Base-by-base conservation (phyloP, 1,140 invertebrate species). In the Acyrthosiphon pisum region DNA sequence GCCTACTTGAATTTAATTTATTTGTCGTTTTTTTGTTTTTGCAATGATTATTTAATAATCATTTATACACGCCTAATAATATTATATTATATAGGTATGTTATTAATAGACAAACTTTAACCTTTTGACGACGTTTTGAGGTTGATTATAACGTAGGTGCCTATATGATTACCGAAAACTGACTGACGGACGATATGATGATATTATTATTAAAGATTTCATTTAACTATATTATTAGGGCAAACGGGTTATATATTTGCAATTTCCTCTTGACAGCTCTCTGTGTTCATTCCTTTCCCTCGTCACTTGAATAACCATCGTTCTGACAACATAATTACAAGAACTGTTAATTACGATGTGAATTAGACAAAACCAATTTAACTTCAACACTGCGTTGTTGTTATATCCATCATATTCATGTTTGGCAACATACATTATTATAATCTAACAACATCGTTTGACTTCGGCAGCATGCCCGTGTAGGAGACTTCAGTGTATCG, bases 321-420 rank as follows among this genome's bases (percentile, higher is more conserved):
- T 90, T 90, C 88, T 90, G 88, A 90, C 88, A 90, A 56, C 88
- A 90, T 90, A 56, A 90, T 90, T 90, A 90, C 88, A 56, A 90
- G 22, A 56, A 41, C 50, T 41, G 88, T 90, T 90, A 90, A 90
- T 90, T 37, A 90, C 88, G 23, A 37, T 41, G 88, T 56, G 88
- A 26, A 56, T 50, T 53, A 90, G 50, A 90, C 88, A 41, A 90
- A 90, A 90, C 88, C 88, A 90, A 90, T 90, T 90, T 88, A 35
- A 87, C 84, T 87, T 87, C 84, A 87, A 48, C 30, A n/a, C 44
- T 46, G 14, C 18, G 41, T 87, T 87, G 41, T 87, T 87, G 44
- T 46, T 87, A 46, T n/a, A 87, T 46, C 44, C 44, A 46, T 87
- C 84, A 46, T n/a, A 46, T 48, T 87, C 26, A 20, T 87, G 44